These are phyloP conservation scores for Lumbricus terrestris DNA, from an alignment of 2,888 invertebrate species.

Conservation along the genomic window DNA sequence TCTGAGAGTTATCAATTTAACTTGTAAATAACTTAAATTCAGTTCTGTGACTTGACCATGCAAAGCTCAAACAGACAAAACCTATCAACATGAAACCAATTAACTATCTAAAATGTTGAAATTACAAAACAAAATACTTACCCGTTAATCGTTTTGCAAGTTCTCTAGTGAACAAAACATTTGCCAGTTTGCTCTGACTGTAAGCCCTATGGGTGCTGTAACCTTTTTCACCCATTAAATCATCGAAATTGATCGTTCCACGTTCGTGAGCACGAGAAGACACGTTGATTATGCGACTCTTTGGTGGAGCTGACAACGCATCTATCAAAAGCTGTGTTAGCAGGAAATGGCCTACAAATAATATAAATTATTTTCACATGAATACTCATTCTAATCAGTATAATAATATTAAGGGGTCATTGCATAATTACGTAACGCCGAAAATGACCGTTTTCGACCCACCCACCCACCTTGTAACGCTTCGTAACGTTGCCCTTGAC, in stretches of 20 bases:
- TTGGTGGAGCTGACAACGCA: background rate
- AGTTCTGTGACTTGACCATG: background rate
- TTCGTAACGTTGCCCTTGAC: too few species aligned
- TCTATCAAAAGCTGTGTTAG: slow-evolving; percentile 22
- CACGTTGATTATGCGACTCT: slow-evolving; percentile 20
- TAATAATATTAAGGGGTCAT: background rate
- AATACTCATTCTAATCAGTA: background rate
- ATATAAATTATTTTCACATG: background rate
- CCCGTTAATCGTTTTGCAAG: slow-evolving; percentile 1
- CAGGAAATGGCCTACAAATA: slow-evolving; percentile 20
- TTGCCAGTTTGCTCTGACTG: slow-evolving; percentile 17
- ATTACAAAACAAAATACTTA: background rate
- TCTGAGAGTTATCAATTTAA: background rate
- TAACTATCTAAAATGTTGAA: background rate
- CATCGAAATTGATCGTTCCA: slow-evolving; percentile 16
- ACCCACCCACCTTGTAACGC: too few species aligned
- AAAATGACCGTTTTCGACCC: too few species aligned
- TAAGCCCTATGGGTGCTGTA: background rate
- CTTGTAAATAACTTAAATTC: background rate
- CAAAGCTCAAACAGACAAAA: background rate
- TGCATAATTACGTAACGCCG: too few species aligned
- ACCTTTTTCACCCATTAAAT: slow-evolving; percentile 11
- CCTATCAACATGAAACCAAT: background rate
- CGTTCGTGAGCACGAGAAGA: background rate
- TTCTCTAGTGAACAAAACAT: slow-evolving; percentile 15